phyloP scores from a whole-genome alignment of 2,888 invertebrate species.

The Ariolimax columbianus region DNA sequence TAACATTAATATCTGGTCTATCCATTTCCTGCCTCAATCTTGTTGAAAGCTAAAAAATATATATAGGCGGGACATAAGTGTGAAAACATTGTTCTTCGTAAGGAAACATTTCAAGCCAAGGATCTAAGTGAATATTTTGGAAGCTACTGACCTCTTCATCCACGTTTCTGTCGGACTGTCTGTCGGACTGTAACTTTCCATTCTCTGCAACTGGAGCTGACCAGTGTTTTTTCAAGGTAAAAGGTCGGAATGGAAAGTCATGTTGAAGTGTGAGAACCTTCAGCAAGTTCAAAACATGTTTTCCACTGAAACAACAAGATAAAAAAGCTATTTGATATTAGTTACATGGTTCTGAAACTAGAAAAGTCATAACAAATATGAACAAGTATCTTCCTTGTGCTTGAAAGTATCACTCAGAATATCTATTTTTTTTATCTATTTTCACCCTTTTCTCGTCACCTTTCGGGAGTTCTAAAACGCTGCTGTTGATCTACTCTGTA shows the following conservation, averaged over 20 bases:
- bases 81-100: no score
- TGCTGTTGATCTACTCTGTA: no score
- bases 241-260: slow-evolving; percentile 66
- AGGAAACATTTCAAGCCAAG: no score
- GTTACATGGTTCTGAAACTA: neutral
- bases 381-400: neutral
- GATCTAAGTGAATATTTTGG: neutral
- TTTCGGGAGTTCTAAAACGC: neutral
- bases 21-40: no score
- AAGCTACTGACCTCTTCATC: slow-evolving; percentile 43
- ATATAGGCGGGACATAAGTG: no score
- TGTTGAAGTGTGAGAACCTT: slow-evolving; percentile 71
- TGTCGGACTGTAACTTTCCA: neutral
- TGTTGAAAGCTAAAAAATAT: no score
- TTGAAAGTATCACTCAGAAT: neutral
- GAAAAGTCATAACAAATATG: neutral
- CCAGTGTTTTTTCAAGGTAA: slow-evolving; percentile 53
- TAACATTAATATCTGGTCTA: no score
- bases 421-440: neutral
- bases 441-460: neutral
- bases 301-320: slow-evolving; percentile 60
- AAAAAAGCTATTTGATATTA: neutral
- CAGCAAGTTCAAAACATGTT: slow-evolving; percentile 67
- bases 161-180: slow-evolving; percentile 7
- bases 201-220: slow-evolving; percentile 37